These are phyloP conservation scores for Diadumene lineata DNA, from an alignment of 92 coral and sea anemone genomes.

Conservation along the genomic window DNA sequence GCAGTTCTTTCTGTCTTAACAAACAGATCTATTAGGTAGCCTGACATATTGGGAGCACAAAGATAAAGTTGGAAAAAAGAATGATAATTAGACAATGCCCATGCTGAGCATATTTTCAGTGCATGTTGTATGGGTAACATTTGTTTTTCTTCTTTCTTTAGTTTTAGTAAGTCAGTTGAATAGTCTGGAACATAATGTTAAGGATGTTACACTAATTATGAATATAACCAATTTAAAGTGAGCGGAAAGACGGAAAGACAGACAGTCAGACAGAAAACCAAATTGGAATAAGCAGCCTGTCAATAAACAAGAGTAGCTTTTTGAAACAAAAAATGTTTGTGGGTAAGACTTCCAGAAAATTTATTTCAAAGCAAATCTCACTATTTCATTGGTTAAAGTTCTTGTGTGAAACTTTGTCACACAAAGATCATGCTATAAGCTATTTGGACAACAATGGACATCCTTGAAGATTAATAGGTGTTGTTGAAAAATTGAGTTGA, in stretches of 20 bases:
- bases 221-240: neutral
- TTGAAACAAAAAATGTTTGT: no score
- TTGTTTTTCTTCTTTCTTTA: conserved; percentile 77
- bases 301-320: no score
- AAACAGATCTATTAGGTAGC: conserved; percentile 97
- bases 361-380: no score
- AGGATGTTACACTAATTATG: neutral
- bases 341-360: no score
- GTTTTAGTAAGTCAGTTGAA: conserved; percentile 66
- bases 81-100: conserved; percentile 99
- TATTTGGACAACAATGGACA: no score
- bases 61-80: conserved; percentile 98
- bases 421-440: no score
- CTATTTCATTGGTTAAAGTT: no score
- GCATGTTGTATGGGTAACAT: conserved; percentile 92
- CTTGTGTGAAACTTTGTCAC: no score
- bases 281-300: neutral
- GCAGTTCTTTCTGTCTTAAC: conserved; percentile 88
- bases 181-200: conserved; percentile 15
- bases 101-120: conserved; percentile 84
- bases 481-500: no score
- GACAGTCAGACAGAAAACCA: neutral
- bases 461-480: no score
- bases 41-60: conserved; percentile 97
- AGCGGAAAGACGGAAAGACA: neutral